Evolutionary conservation across 1,140 invertebrate genomes (phyloP), one percentile per base, ranked within the genome.

Genomic region (Contarinia nasturtii): DNA sequence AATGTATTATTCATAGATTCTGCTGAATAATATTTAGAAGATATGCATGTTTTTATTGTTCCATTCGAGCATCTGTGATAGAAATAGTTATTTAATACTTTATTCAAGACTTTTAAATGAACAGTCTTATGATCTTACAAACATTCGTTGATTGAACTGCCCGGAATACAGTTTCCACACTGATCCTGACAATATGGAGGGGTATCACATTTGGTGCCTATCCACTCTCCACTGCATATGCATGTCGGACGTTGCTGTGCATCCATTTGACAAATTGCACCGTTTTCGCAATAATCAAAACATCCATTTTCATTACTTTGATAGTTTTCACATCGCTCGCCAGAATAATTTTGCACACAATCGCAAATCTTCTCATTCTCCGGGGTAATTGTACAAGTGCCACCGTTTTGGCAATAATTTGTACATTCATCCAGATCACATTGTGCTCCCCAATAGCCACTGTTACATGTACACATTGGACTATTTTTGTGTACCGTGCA

Each of bases 221-320:
- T 63, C 69, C 75, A 77, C 11, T 68, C 70, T n/a, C 61, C 61
- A 7, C 63, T 54, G 59, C 79, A 82, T 47, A 65, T 67, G 59
- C 74, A 79, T 47, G 59, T 65, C 33, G 72, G 66, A 17, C 57
- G 34, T 2, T 48, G 42, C 37, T 57, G 55, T n/a, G 53, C 51
- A 15, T 58, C 55, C 41, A 64, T 54, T 7, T 65, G 58, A 14
- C 61, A 63, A 8, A 53, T 57, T 3, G 59, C 61, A 2, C 52
- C 47, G 41, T 63, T 61, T 42, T 60, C 54, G 47, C 61, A 63
- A 11, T 60, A 63, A 11, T 61, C 60, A 55, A 61, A 57, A 44
- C 60, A 63, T 47, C 55, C 52, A 48, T 46, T 54, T 1, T 54
- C 55, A 2, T 59, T 63, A 45, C 60, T 61, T n/a, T 57, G 40